Evolutionary conservation across 2,797 vertebrate genomes (phyloP).

Genomic region (Lacerta bilineata): DNA sequence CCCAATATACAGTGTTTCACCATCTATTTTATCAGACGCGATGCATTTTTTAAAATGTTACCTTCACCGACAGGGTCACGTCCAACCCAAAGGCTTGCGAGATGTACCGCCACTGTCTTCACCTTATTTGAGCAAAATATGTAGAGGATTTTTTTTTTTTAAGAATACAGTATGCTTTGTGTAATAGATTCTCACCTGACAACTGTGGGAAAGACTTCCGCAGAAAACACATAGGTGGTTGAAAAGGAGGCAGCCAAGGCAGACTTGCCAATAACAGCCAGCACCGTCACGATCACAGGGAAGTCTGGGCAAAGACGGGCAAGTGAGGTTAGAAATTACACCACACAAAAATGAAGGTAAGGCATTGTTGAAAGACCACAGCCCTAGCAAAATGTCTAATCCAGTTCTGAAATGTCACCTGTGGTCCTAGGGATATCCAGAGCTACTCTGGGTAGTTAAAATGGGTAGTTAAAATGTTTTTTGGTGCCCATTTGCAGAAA

Average conservation of each 20-base stretch:
- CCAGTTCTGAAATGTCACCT: background rate
- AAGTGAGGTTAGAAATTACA: background rate
- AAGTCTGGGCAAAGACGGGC: constrained; percentile 75
- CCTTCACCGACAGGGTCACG: too few relatives aligned
- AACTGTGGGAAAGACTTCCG: constrained; percentile 89
- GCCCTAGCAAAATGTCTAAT: background rate
- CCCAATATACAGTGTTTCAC: too few relatives aligned
- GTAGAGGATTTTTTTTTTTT: too few relatives aligned
- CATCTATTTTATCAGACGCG: too few relatives aligned
- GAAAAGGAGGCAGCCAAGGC: constrained; percentile 80
- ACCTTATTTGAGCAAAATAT: too few relatives aligned
- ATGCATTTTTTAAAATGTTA: too few relatives aligned
- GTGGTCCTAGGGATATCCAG: too few relatives aligned
- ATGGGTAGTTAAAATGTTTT: background rate
- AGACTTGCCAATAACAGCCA: constrained; percentile 89
- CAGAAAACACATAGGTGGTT: constrained; percentile 84
- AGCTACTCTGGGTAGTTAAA: background rate
- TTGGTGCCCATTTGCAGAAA: background rate
- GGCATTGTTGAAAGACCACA: background rate
- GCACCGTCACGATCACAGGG: constrained; percentile 77
- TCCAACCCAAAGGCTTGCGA: too few relatives aligned
- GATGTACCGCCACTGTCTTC: too few relatives aligned
- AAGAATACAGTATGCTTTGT: too few relatives aligned
- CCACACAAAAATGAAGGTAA: too few relatives aligned
- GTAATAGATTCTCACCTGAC: constrained; percentile 80